Conservation (phyloP, 2,888 invertebrate genomes). For the Drosophila percnosoma region DNA sequence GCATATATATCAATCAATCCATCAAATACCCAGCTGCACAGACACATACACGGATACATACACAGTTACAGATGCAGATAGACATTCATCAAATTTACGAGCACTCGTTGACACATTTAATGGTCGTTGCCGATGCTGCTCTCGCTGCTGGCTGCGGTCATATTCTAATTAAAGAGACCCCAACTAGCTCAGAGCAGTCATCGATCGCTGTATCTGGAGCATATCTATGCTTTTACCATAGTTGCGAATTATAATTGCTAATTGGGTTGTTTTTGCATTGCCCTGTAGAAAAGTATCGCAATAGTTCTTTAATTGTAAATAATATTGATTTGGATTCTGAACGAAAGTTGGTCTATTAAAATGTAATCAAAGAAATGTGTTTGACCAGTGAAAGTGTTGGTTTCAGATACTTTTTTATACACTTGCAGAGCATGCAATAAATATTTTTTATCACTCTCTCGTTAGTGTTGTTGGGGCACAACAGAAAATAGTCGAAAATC, state of each 20-base stretch:
- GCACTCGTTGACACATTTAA: conserved; percentile 55
- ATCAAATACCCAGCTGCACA: conserved; percentile 45
- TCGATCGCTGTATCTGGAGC: neutral
- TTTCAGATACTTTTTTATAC: neutral
- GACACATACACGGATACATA: conserved; percentile 5
- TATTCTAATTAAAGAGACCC: conserved; percentile 18
- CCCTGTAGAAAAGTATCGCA: neutral
- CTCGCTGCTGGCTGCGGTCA: conserved; percentile 3
- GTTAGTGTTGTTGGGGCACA: no score
- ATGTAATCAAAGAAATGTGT: neutral
- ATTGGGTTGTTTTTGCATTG: neutral
- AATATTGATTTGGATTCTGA: neutral
- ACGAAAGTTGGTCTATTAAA: neutral
- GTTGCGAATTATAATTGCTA: neutral
- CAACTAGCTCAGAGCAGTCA: neutral
- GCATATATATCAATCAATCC: conserved; percentile 61
- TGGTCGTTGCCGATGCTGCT: conserved; percentile 7
- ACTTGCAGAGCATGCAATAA: no score
- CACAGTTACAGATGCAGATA: neutral
- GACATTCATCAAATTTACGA: conserved; percentile 57
- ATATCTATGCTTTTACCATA: neutral
- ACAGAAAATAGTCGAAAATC: no score
- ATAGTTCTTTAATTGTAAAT: no score
- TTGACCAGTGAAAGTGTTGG: conserved; percentile 7
- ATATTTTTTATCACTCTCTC: neutral